Evolutionary conservation across 1,140 invertebrate genomes (phyloP).

Genomic region (Cydia fagiglandana): DNA sequence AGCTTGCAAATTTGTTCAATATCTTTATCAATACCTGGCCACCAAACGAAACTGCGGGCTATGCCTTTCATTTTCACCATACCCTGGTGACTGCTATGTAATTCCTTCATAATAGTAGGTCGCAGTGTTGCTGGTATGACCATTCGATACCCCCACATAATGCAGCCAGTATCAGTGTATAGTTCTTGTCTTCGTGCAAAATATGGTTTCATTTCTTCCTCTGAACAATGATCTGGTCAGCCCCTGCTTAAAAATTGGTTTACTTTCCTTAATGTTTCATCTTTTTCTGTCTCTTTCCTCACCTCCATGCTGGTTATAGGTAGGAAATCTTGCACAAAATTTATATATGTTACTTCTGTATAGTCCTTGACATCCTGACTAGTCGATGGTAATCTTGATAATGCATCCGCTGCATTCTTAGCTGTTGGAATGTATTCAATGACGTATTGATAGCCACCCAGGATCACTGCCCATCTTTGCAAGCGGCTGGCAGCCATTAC

Average conservation of each 20-base stretch:
- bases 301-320: background rate
- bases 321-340: background rate
- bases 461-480: conserved; percentile 56
- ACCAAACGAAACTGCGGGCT: too few species aligned
- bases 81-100: too few species aligned
- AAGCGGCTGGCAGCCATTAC: conserved; percentile 49
- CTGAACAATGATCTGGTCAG: background rate
- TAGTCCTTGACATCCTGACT: background rate
- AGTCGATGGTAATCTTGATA: conserved; percentile 35
- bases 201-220: background rate
- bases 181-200: background rate
- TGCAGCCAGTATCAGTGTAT: background rate
- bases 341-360: background rate
- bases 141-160: background rate
- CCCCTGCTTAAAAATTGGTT: background rate
- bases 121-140: background rate
- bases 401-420: conserved; percentile 42
- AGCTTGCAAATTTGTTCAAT: too few species aligned
- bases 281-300: background rate
- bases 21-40: too few species aligned
- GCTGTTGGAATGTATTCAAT: conserved; percentile 50
- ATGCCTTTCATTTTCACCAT: too few species aligned
- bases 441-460: conserved; percentile 55
- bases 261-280: background rate
- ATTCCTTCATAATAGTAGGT: too few species aligned